Evolutionary conservation across 92 coral and sea anemone genomes (phyloP), one percentile per base, ranked within the genome.

Genomic region (Hydrozoanthus gracilis): DNA sequence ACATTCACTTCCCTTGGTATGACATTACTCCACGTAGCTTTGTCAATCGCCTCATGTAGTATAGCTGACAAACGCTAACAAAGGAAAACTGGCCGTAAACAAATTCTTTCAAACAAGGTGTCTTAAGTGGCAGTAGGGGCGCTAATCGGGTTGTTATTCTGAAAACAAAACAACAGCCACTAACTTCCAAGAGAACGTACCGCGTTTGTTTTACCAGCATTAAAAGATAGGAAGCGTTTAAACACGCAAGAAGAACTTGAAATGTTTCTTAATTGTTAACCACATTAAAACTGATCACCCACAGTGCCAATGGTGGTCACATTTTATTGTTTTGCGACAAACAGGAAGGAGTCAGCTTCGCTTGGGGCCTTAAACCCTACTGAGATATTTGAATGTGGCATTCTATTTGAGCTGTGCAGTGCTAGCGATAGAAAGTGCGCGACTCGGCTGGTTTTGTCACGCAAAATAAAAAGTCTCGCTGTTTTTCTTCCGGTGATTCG

Each of bases 261-360:
- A 65, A 80, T 20, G 10, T 52, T 54, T 47, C 35, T 52, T 35
- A 65, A 27, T 78, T 15, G 49, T 79, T 79, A 10, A 5, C 27
- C 14, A 8, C 51, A 49, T 48, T 48, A 74, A 65, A 79, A 17
- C 46, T 45, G 68, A 78, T 15, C 55, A 47, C 84, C 84, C 73
- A 80, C 74, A 4, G 73, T 8, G 85, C 3, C n/a, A 65, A 80
- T 10, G 46, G 54, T 49, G 17, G 48, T 39, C 16, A 3, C 9
- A n/a, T 8, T 48, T 62, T 46, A 78, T 13, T 47, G 72, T 49
- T 47, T 45, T 35, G 74, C 46, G 44, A 48, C 15, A 49, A 80
- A 80, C 85, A 66, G 85, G 85, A 80, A 80, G 49, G n/a, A 79
- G 47, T 6, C 44, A n/a, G 12, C 15, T 46, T 80, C 49, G 74